Percentiles rank a stretch among this genome's conserved stretches.
phyloP scores from a whole-genome alignment of 2,113 vertebrate species.

The Siphamia tubifer region DNA sequence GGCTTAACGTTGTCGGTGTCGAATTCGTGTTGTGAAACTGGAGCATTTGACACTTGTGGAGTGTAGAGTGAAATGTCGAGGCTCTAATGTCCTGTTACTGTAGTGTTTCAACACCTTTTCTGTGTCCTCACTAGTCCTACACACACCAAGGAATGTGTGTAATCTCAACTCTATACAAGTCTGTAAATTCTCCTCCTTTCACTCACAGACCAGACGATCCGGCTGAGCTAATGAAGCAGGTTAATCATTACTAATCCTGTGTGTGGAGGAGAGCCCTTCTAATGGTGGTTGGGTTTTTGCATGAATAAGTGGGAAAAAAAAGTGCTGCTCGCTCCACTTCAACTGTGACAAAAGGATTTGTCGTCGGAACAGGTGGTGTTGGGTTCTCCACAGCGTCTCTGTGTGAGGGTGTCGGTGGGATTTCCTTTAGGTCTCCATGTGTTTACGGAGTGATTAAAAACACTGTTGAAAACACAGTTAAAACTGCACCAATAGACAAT shows the following conservation, averaged over 20 bases:
- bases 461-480: too few species aligned
- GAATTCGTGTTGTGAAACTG: too few species aligned
- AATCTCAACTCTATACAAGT: slow-evolving; percentile 33
- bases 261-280: not conserved
- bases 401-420: not conserved
- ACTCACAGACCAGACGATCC: not conserved
- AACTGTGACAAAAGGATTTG: slow-evolving; percentile 9
- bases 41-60: too few species aligned
- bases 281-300: not conserved
- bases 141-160: slow-evolving; percentile 34
- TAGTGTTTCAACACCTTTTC: not conserved
- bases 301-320: slow-evolving; percentile 27
- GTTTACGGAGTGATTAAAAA: slow-evolving; percentile 24
- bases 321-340: not conserved
- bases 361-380: not conserved
- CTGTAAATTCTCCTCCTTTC: slow-evolving; percentile 31
- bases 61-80: too few species aligned
- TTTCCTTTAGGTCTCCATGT: slow-evolving; percentile 7
- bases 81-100: not conserved
- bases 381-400: not conserved
- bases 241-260: slow-evolving; percentile 58
- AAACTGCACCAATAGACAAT: too few species aligned
- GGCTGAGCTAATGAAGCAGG: slow-evolving; percentile 46
- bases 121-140: not conserved
- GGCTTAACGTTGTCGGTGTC: too few species aligned